Percentiles rank a stretch among this genome's conserved stretches.
Conservation (phyloP, 2,113 vertebrate species). For the Ophiodon elongatus region DNA sequence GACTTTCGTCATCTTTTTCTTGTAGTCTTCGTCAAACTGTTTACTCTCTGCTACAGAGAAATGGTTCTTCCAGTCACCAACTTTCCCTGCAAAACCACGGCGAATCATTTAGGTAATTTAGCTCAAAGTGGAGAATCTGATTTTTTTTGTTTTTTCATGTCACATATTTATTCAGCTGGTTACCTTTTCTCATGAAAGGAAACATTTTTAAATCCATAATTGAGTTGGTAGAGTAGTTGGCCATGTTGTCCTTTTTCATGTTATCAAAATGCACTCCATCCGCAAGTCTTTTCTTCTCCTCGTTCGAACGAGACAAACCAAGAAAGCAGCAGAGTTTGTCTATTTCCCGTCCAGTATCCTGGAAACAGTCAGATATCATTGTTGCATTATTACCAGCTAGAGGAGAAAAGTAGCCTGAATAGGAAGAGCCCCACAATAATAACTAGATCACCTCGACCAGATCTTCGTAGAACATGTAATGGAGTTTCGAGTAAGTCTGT, state of each 20-base stretch:
- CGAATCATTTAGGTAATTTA: background rate
- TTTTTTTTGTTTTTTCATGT: too few species aligned
- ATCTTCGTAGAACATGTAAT: constrained; percentile 87
- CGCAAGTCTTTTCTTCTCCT: constrained; percentile 69
- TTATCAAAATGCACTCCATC: constrained; percentile 83
- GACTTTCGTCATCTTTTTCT: constrained; percentile 74
- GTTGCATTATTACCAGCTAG: background rate
- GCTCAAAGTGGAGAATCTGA: background rate
- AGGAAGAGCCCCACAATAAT: background rate
- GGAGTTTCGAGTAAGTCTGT: constrained; percentile 67
- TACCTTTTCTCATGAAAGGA: constrained; percentile 87
- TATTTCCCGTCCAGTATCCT: constrained; percentile 83
- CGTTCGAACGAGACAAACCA: constrained; percentile 75
- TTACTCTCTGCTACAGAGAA: constrained; percentile 81
- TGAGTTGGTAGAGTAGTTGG: constrained; percentile 77
- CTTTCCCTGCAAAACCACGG: constrained; percentile 73
- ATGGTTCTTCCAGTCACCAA: constrained; percentile 76
- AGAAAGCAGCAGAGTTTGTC: constrained; percentile 85
- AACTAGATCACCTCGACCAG: constrained; percentile 79
- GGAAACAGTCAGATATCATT: background rate
- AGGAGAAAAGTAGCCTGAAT: constrained; percentile 8
- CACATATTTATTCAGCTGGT: background rate
- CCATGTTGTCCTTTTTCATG: constrained; percentile 85
- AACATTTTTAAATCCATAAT: constrained; percentile 78
- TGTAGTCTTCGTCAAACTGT: constrained; percentile 78